Evolutionary conservation across 2,797 vertebrate genomes (phyloP), one percentile per base, ranked within the genome.

Genomic region (Cyprinodon diabolis): DNA sequence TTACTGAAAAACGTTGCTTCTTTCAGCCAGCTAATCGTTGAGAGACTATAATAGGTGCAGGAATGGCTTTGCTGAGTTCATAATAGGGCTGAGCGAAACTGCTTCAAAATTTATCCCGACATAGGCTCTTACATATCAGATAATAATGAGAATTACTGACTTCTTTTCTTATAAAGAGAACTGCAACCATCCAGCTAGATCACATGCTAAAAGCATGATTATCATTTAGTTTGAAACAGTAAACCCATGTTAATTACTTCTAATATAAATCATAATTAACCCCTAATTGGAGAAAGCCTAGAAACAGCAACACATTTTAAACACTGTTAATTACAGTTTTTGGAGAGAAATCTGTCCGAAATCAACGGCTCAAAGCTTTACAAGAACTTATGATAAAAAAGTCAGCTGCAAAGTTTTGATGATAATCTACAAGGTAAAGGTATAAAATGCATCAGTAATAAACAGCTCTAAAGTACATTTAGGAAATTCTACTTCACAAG

Each of bases 401-500:
- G 13, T 35, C 30, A 60, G 60, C 19, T 19, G 12, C 52, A 55
- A 55, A 55, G n/a, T n/a, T 55, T n/a, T 55, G 52, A n/a, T 55
- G n/a, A 45, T 43, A 6, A 63, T 43, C 60, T 63, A 19, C 12
- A 45, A 12, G 37, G 60, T 8, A 52, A 47, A n/a, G 0, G 48
- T 45, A 70, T 58, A 2, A 51, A 76, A 68, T 48, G 37, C 62
- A 72, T 55, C 2, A 66, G 57, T 55, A 55, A 77, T 71, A 66
- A 83, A 63, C 47, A 8, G 10, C 37, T 63, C 13, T 10, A 25
- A 76, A 74, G 52, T 63, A 45, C 37, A 63, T 63, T 63, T 63
- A 43, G 40, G 37, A 35, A 63, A 63, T 37, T 75, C 80, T 52
- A 78, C 75, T 35, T 63, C 25, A 25, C 37, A 23, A 2, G 72